Conservation (phyloP, 1,140 invertebrate genomes). For the Bombus pascuorum region DNA sequence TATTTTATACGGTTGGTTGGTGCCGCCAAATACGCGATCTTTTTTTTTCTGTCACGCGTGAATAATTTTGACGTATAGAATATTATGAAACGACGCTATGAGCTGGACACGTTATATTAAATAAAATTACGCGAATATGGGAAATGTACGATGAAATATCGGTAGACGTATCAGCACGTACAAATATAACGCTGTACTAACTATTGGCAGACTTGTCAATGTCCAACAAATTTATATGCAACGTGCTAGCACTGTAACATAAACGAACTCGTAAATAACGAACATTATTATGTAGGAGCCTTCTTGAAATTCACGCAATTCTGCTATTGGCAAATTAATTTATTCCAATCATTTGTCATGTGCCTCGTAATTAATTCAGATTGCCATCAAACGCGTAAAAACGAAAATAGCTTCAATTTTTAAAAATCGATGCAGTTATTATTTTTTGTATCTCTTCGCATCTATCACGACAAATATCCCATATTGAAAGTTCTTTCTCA, state of each 20-base stretch:
- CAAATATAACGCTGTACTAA: not conserved
- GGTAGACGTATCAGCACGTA: not conserved
- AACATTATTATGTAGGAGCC: not conserved
- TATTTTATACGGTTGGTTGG: not conserved
- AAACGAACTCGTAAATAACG: not conserved
- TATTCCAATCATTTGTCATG: not conserved
- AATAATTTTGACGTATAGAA: not conserved
- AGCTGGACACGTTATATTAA: not conserved
- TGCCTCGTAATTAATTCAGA: not conserved
- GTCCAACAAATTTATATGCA: not conserved
- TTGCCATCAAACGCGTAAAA: not conserved
- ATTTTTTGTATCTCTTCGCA: not conserved
- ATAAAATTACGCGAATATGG: not conserved
- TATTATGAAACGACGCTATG: not conserved
- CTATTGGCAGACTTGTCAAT: constrained; percentile 11
- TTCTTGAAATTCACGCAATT: not conserved
- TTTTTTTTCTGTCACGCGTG: not conserved
- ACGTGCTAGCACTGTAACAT: not conserved
- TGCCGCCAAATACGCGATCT: not conserved
- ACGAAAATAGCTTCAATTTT: not conserved
- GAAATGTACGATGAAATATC: not conserved
- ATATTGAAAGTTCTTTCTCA: not conserved
- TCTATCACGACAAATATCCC: no score
- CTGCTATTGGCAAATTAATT: not conserved
- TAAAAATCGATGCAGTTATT: not conserved